phyloP scores from a whole-genome alignment of 2,113 vertebrate species.

The Hucho hucho region DNA sequence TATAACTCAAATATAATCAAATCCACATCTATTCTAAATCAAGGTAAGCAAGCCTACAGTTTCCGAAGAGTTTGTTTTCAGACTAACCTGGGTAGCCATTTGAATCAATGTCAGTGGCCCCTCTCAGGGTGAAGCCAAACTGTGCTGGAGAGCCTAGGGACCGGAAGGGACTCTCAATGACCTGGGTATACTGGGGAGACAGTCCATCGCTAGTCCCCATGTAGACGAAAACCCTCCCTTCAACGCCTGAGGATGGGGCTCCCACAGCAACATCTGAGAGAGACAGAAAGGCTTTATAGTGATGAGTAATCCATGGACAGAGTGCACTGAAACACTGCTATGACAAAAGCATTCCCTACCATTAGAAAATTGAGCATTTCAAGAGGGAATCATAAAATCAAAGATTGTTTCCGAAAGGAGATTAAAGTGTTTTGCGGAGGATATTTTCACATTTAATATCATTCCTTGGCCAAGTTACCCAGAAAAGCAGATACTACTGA shows the following conservation, averaged over 20 bases:
- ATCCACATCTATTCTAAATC: too few relatives aligned
- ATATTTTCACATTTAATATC: too few relatives aligned
- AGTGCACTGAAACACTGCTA: conserved; percentile 16
- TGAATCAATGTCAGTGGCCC: conserved; percentile 76
- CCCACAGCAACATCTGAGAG: conserved; percentile 80
- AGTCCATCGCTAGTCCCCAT: conserved; percentile 77
- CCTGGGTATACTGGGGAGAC: conserved; percentile 63
- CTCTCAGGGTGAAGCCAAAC: conserved; percentile 82
- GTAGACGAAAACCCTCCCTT: conserved; percentile 79
- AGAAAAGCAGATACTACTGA: too few relatives aligned
- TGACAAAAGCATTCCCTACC: too few relatives aligned
- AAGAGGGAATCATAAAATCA: too few relatives aligned
- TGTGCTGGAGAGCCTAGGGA: conserved; percentile 45
- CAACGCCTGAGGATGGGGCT: conserved; percentile 72
- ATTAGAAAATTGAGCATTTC: too few relatives aligned
- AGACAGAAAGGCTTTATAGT: not conserved
- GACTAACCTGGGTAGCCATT: conserved; percentile 79
- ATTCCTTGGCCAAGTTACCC: too few relatives aligned
- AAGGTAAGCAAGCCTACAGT: too few relatives aligned
- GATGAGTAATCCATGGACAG: conserved; percentile 71
- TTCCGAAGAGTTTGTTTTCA: too few relatives aligned
- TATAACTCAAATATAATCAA: too few relatives aligned
- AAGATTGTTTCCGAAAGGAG: too few relatives aligned
- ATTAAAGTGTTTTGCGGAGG: too few relatives aligned
- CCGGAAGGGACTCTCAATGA: conserved; percentile 75